phyloP scores from a whole-genome alignment of 2,888 invertebrate genomes.

The Drosophila prostipennis region DNA sequence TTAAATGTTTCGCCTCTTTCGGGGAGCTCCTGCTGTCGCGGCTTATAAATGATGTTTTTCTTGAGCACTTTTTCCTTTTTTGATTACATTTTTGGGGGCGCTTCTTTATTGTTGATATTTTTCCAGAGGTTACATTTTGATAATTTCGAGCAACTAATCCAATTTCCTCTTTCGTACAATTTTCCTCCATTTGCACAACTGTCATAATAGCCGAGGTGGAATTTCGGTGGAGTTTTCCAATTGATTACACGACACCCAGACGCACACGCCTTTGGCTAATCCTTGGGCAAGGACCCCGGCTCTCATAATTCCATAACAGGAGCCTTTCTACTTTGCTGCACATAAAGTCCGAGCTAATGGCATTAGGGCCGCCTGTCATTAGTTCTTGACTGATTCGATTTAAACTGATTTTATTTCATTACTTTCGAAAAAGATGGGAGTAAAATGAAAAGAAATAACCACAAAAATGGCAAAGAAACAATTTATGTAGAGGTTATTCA shows the following conservation, averaged over 20 bases:
- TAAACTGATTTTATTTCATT: conserved; percentile 45
- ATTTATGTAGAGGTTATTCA: not conserved
- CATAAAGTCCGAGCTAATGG: conserved; percentile 58
- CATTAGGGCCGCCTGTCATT: conserved; percentile 76
- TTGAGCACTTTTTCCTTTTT: conserved; percentile 42
- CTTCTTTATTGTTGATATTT: conserved; percentile 44
- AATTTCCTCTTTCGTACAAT: conserved; percentile 35
- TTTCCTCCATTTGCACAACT: conserved; percentile 54
- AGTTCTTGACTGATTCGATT: conserved; percentile 80
- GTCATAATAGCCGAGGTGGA: conserved; percentile 49
- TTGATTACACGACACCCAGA: conserved; percentile 58
- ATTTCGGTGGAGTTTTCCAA: conserved; percentile 54
- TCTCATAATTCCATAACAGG: conserved; percentile 60
- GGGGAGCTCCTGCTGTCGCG: conserved; percentile 62
- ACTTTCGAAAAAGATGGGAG: not conserved
- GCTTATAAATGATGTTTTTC: conserved; percentile 73
- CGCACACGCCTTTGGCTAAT: conserved; percentile 39
- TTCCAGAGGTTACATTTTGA: conserved; percentile 66
- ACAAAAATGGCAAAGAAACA: not conserved
- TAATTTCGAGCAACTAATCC: conserved; percentile 52
- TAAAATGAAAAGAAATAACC: conserved; percentile 5
- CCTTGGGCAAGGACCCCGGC: conserved; percentile 25
- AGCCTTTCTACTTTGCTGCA: conserved; percentile 60
- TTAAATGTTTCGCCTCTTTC: conserved; percentile 66
- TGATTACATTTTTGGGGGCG: conserved; percentile 45